These are phyloP conservation scores for Drosophila tsacasi DNA, from an alignment of 1,140 invertebrate species.

Conservation along the genomic window DNA sequence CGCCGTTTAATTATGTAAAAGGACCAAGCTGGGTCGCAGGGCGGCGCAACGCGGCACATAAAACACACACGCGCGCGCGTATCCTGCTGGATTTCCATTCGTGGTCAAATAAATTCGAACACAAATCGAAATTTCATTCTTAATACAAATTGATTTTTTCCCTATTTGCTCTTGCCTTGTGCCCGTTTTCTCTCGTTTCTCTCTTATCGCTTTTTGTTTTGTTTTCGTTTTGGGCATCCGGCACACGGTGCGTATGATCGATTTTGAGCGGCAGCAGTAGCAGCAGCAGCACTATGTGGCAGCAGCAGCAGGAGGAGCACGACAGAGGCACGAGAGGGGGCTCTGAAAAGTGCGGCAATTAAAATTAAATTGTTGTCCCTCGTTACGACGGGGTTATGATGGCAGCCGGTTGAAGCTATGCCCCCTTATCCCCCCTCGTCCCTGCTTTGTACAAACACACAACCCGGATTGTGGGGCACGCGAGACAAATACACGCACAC, in stretches of 20 bases:
- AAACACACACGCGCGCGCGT: slow-evolving; percentile 34
- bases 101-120: slow-evolving; percentile 38
- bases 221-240: slow-evolving; percentile 60
- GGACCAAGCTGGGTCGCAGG: slow-evolving; percentile 33
- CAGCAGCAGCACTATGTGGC: neutral
- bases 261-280: slow-evolving; percentile 18
- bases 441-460: slow-evolving; percentile 5
- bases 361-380: slow-evolving; percentile 77
- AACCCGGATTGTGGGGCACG: slow-evolving; percentile 43
- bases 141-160: slow-evolving; percentile 80
- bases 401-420: slow-evolving; percentile 12
- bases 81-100: slow-evolving; percentile 48
- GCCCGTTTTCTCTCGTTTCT: slow-evolving; percentile 15
- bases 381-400: slow-evolving; percentile 18
- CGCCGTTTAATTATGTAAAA: slow-evolving; percentile 64
- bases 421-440: neutral
- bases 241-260: slow-evolving; percentile 53
- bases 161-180: slow-evolving; percentile 40
- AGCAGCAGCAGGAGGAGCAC: neutral
- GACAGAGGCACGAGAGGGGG: neutral
- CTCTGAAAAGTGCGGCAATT: slow-evolving; percentile 66
- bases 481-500: slow-evolving; percentile 53
- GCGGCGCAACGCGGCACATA: slow-evolving; percentile 21
- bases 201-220: slow-evolving; percentile 31
- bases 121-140: slow-evolving; percentile 78